Percentiles rank a stretch among this genome's conserved stretches.
phyloP scores from a whole-genome alignment of 2,888 invertebrate species.

The Lapara coniferarum region DNA sequence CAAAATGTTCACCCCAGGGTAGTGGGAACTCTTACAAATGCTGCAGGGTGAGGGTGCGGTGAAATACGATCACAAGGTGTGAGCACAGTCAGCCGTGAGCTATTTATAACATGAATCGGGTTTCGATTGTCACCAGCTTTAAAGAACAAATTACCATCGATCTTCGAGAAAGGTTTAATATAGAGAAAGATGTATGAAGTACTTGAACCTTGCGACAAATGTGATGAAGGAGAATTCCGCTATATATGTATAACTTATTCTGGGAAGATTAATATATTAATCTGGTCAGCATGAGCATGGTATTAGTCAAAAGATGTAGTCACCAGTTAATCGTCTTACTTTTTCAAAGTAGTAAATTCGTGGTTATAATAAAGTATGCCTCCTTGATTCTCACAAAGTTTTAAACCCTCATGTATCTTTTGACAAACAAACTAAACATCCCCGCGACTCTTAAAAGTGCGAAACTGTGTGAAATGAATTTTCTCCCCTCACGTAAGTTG shows the following conservation, averaged over 20 bases:
- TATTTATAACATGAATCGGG: slow-evolving; percentile 2
- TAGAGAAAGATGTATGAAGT: neutral
- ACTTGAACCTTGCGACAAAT: neutral
- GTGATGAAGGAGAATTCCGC: too few relatives aligned
- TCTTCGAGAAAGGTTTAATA: neutral
- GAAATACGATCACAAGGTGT: slow-evolving; percentile 15
- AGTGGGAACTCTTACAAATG: slow-evolving; percentile 21
- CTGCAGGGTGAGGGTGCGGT: slow-evolving; percentile 3
- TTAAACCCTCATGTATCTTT: neutral
- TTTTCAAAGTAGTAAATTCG: too few relatives aligned
- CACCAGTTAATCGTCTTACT: too few relatives aligned
- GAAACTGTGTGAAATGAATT: slow-evolving; percentile 10
- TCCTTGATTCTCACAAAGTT: too few relatives aligned
- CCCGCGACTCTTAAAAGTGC: neutral
- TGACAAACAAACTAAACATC: neutral
- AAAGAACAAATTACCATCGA: slow-evolving; percentile 1
- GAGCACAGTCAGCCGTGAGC: neutral
- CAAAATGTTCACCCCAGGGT: neutral
- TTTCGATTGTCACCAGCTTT: slow-evolving; percentile 9
- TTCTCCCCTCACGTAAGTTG: slow-evolving; percentile 8
- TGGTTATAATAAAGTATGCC: too few relatives aligned
- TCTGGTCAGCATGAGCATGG: too few relatives aligned
- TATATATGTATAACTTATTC: too few relatives aligned
- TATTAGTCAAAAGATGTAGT: too few relatives aligned
- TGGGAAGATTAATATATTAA: too few relatives aligned